phyloP scores from a whole-genome alignment of 2,113 vertebrate genomes.

The Ursus arctos region DNA sequence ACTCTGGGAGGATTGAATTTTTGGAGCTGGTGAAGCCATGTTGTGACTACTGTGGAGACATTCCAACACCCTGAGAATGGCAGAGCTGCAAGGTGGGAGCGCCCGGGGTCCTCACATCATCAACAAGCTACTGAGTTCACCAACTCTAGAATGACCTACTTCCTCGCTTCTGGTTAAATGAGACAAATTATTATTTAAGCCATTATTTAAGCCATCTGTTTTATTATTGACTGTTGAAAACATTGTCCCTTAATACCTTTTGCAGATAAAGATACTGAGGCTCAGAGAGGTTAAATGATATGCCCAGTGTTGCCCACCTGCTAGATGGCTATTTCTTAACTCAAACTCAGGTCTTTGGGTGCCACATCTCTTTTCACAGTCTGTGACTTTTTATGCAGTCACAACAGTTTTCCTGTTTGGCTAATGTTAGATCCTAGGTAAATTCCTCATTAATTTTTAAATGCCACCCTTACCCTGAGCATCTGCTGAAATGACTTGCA shows the following conservation, averaged over 20 bases:
- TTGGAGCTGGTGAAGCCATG: background rate
- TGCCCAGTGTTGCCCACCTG: background rate
- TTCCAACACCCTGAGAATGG: background rate
- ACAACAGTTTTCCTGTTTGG: background rate
- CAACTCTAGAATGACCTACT: background rate
- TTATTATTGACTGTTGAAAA: background rate
- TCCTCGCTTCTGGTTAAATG: background rate
- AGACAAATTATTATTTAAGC: background rate
- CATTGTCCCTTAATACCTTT: background rate
- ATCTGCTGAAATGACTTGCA: background rate
- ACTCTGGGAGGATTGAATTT: background rate
- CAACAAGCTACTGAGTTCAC: background rate
- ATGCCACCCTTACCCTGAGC: background rate
- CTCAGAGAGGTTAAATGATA: background rate
- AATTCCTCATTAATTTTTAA: background rate
- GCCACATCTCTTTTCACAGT: background rate
- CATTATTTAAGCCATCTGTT: background rate
- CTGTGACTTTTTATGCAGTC: background rate
- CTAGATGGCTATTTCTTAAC: background rate
- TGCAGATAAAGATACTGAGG: background rate
- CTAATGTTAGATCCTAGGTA: background rate
- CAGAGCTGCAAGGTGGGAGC: background rate
- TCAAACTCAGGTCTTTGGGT: background rate
- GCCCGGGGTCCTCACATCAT: no score
- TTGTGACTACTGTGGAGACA: no score